Conservation (phyloP, 2,888 invertebrate species). For the Drosophila suboccidentalis region DNA sequence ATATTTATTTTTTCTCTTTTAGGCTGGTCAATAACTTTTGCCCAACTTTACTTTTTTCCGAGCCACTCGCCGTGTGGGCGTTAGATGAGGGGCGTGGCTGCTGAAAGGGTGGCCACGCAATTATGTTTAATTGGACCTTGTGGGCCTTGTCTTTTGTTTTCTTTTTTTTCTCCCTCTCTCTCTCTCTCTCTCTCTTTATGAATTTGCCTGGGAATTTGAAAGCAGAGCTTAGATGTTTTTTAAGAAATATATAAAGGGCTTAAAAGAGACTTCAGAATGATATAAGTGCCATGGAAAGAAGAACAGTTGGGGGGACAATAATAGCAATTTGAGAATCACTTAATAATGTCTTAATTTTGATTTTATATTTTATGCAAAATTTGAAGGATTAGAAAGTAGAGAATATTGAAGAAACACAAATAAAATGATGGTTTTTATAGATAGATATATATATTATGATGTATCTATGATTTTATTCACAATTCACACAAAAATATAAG, state of each 20-base stretch:
- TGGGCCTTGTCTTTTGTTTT: slow-evolving; percentile 56
- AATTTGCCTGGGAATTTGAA: slow-evolving; percentile 27
- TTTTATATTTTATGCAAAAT: not conserved
- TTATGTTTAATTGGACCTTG: slow-evolving; percentile 78
- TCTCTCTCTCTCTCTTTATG: slow-evolving; percentile 5
- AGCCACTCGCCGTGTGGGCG: slow-evolving; percentile 18
- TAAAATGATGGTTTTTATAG: not conserved
- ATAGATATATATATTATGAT: not conserved
- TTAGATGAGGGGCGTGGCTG: slow-evolving; percentile 40
- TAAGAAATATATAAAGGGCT: slow-evolving; percentile 39
- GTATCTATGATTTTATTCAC: too few species aligned
- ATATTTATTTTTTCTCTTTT: slow-evolving; percentile 14
- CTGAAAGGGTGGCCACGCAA: slow-evolving; percentile 49
- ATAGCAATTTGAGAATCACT: slow-evolving; percentile 19
- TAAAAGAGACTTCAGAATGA: slow-evolving; percentile 12
- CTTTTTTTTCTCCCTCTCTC: slow-evolving; percentile 9
- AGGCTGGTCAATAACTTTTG: slow-evolving; percentile 39
- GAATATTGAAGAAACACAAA: not conserved
- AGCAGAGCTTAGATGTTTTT: slow-evolving; percentile 41
- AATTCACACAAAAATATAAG: too few species aligned
- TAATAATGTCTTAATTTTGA: slow-evolving; percentile 22
- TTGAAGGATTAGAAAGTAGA: too few species aligned
- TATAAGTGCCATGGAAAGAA: not conserved
- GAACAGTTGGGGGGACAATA: not conserved
- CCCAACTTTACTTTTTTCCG: slow-evolving; percentile 24